These are phyloP conservation scores for Seira ritae DNA, from an alignment of 2,888 invertebrate genomes.

Conservation along the genomic window DNA sequence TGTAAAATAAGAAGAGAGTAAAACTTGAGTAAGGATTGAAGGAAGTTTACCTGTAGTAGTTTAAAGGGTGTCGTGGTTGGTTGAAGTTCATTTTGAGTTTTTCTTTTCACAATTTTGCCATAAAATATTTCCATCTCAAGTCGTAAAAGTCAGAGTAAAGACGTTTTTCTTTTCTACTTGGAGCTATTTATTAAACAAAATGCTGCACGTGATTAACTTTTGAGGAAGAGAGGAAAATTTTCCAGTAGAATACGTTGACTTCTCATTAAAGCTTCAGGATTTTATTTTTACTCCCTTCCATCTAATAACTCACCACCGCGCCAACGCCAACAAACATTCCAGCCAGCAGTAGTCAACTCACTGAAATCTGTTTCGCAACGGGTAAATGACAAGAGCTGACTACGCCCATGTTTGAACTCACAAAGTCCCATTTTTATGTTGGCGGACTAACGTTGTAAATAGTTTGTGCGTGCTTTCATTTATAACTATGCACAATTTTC, in stretches of 20 bases:
- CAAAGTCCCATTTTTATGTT: slow-evolving; percentile 22
- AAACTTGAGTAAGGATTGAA: not conserved
- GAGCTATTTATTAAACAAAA: slow-evolving; percentile 50
- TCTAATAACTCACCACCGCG: slow-evolving; percentile 36
- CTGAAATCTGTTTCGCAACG: slow-evolving; percentile 1
- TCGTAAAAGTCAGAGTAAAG: slow-evolving; percentile 16
- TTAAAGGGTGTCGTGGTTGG: not conserved
- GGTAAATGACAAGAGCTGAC: slow-evolving; percentile 29
- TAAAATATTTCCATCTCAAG: not conserved
- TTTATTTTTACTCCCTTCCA: slow-evolving; percentile 24
- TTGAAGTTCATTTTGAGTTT: not conserved
- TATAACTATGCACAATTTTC: slow-evolving; percentile 19
- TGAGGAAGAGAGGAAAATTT: slow-evolving; percentile 29
- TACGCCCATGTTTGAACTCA: slow-evolving; percentile 14
- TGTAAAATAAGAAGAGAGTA: not conserved
- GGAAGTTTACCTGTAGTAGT: not conserved
- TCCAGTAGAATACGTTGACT: not conserved
- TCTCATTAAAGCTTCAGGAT: slow-evolving; percentile 45
- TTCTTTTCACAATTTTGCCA: no score
- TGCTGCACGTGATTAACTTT: slow-evolving; percentile 52
- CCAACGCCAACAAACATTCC: slow-evolving; percentile 25
- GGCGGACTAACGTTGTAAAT: not conserved
- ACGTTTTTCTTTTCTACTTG: slow-evolving; percentile 23
- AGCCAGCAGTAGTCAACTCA: not conserved
- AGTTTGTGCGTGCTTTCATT: slow-evolving; percentile 22